Evolutionary conservation across 2,797 vertebrate genomes (phyloP), one percentile per base, ranked within the genome.

Genomic region (Xenopus petersii): DNA sequence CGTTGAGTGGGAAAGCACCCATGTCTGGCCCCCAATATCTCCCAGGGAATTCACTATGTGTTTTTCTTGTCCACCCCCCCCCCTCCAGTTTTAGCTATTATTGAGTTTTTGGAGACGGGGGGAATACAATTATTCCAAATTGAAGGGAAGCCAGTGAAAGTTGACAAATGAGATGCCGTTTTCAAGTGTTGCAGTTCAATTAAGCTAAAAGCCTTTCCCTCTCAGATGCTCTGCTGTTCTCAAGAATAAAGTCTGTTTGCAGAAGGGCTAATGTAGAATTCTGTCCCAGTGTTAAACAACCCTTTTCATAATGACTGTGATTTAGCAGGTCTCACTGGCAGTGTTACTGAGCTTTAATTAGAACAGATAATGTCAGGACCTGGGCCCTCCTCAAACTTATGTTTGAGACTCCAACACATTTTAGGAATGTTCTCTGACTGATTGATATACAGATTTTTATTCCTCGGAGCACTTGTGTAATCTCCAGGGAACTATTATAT

Each of bases 151-250:
- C 78, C 15, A 80, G 79, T 79, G 73, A 81, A 81, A 86, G 82
- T 75, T 82, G 87, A 84, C 83, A 70, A 84, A 89, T 86, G 74
- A 87, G 79, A 78, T 78, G 83, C 87, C 82, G 81, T 79, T 86
- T 82, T 84, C 67, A 84, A 87, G 87, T 83, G 58, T 76, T 62
- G 81, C 84, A 9, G 81, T 85, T 89, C 90, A 90, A 90, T 91
- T 88, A 90, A 77, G 73, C 84, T 91, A 86, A 90, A 91, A 93
- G 89, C 89, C 85, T 90, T 83, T 77, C 76, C 30, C 62, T 79
- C 71, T 74, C 47, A 2, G 64, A 70, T 70, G 67, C 56, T 77
- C 67, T 51, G 64, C 75, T 72, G 78, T 62, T 68, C 67, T 83
- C 89, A 84, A 80, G 84, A 87, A 88, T 80, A 81, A 88, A 92